Conservation (phyloP, 1,140 invertebrate genomes). For the silkworm (Bombyx mori) region ASM3026992v2 NC_085125.1:1474501-1475000, state of each 20-base stretch:
- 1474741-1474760: slow-evolving; percentile 78
- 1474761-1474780: slow-evolving; percentile 73
- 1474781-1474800: slow-evolving; percentile 31
- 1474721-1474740: slow-evolving; percentile 80
- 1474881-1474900: slow-evolving; percentile 9
- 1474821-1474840: slow-evolving; percentile 38
- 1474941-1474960: slow-evolving; percentile 1
- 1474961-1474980: slow-evolving; percentile 7
- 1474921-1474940: slow-evolving; percentile 5
- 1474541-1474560: slow-evolving; percentile 5
- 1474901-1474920: slow-evolving; percentile 1
- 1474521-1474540: slow-evolving; percentile 5
- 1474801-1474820: slow-evolving; percentile 1
- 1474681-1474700: slow-evolving; percentile 64
- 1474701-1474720: slow-evolving; percentile 72
- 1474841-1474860: slow-evolving; percentile 80
- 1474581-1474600: too few relatives aligned
- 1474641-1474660: slow-evolving; percentile 75
- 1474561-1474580: neutral
- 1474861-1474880: slow-evolving; percentile 7
- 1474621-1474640: slow-evolving; percentile 75
- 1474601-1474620: slow-evolving; percentile 52
- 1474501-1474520: slow-evolving; percentile 7
- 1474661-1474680: slow-evolving; percentile 80
- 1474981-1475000: slow-evolving; percentile 62